phyloP scores from a whole-genome alignment of 2,113 vertebrate species.

The Cyanoramphus novaezelandiae region DNA sequence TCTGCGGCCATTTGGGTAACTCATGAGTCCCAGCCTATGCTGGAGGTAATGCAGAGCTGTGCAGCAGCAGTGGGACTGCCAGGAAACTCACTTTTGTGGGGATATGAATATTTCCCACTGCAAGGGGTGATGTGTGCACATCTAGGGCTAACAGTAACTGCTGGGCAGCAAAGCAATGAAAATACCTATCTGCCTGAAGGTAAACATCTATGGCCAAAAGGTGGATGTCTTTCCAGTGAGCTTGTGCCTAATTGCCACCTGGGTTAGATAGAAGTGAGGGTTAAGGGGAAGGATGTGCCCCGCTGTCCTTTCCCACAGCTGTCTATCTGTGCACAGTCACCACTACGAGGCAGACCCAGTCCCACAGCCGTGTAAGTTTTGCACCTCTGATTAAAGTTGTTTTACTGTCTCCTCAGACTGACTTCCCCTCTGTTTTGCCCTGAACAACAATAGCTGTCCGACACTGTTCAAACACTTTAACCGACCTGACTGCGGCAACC shows the following conservation, averaged over 20 bases:
- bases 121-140: not conserved
- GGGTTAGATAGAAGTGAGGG: not conserved
- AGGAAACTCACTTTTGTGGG: not conserved
- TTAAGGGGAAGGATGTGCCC: not conserved
- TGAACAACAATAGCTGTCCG: not conserved
- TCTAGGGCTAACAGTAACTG: not conserved
- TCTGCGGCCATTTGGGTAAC: not conserved
- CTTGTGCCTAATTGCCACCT: not conserved
- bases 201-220: not conserved
- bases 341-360: rapidly evolving
- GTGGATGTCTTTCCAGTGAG: rapidly evolving
- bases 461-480: not conserved
- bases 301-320: not conserved
- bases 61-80: not conserved
- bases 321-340: not conserved
- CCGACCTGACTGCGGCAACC: conserved; percentile 46
- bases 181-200: not conserved
- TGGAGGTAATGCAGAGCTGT: not conserved
- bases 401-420: conserved; percentile 36
- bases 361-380: not conserved
- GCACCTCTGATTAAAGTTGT: not conserved
- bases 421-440: conserved; percentile 13
- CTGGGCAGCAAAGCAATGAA: not conserved
- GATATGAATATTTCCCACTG: not conserved
- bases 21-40: not conserved